Base-by-base conservation (phyloP, 1,140 invertebrate species). In the Diuraphis noxia region DNA sequence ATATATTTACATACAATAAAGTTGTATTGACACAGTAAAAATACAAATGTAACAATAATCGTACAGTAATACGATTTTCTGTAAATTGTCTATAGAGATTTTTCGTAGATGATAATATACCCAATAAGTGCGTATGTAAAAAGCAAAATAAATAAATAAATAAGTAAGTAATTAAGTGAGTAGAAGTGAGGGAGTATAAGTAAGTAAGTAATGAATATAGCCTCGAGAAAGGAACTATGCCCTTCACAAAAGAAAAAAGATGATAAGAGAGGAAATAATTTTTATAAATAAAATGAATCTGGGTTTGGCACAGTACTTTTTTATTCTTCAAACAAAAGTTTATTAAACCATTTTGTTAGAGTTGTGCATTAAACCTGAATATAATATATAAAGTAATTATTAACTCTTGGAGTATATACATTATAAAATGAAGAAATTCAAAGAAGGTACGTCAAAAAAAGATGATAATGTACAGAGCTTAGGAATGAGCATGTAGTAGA, bases 281-380 rank as follows among this genome's bases (percentile, higher is more conserved):
- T 87, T 87, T 88, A 10, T 56, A 34, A 86, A 87, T 38, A 87
- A 88, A 88, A 40, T 40, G 36, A 88, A 88, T 88, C 52, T 88
- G 86, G 52, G 63, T 88, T 63, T 88, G 52, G 41, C 84, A 87
- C 46, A 46, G 25, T 63, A 56, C 36, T 30, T 63, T 87, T 63
- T 87, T 88, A 56, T 56, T 88, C 36, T 56, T 88, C 38, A 88
- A 88, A 88, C 38, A 63, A 88, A 88, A 88, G 34, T 63, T 56
- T 63, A 88, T 41, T 88, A 88, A 72, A 88, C 49, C 49, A 40
- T 88, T 88, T 88, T 25, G 86, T 40, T 49, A 43, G 84, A 86
- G n/a, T 49, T 49, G 46, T 49, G 23, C 43, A 21, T 34, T 63
- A 25, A 56, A 88, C 49, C 10, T 63, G 63, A 21, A 88, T 40